Evolutionary conservation across 2,888 invertebrate species (phyloP), one percentile per base, ranked within the genome.

Genomic region (Chalcosyrphus nemorum): DNA sequence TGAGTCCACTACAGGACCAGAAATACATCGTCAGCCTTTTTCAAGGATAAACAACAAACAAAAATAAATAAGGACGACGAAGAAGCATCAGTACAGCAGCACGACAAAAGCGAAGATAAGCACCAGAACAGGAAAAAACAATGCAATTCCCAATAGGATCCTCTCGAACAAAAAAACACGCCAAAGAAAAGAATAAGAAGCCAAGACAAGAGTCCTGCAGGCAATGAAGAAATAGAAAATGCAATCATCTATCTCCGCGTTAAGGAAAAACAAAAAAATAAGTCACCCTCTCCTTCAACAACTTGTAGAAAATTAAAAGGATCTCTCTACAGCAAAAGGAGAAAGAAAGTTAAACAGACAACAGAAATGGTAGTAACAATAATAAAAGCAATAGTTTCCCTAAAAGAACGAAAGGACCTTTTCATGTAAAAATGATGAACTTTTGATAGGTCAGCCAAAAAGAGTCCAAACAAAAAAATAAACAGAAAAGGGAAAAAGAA

Each of bases 241-340:
- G 54, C 75, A 81, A 81, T 75, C 74, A 74, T 75, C 80, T 68
- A 61, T 81, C 80, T 81, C 24, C 35, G 45, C 45, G 38, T 38
- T 45, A 74, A 74, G 21, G 7, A 74, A 56, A 24, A 11, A 59
- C 17, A 71, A 32, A 2, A 43, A 65, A 56, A 11, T 11, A 9
- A 5, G 2, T 7, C 17, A 32, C 7, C 19, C 5, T 0, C 17
- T 7, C 32, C 29, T 24, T 17, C 27, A 50, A 41, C 50, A 61
- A 50, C 50, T 72, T 61, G 61, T 61, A 52, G 59, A 61, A 72
- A 72, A 72, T 72, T 59, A 61, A 72, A 81, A 68, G 74, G 59
- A 68, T 50, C 57, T 57, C 57, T 57, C 66, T 38, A 38, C 4
- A 5, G 27, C 52, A 15, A 9, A 43, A 11, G 41, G 15, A 45